Evolutionary conservation across 1,140 invertebrate genomes (phyloP).

Genomic region (Arion vulgaris): DNA sequence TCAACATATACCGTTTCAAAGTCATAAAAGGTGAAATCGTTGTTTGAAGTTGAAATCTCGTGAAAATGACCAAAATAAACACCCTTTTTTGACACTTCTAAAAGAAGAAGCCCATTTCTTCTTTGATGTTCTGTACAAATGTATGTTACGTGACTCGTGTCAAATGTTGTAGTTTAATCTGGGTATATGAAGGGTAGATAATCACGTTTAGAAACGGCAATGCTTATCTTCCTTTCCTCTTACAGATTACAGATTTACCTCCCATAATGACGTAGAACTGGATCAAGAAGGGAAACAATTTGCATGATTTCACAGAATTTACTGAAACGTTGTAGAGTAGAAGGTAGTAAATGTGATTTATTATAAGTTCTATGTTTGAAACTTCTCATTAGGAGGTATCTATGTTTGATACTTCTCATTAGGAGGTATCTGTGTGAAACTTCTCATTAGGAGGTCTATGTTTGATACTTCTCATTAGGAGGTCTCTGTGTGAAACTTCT

Average conservation of each 20-base stretch:
- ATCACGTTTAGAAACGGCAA: background rate
- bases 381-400: no score
- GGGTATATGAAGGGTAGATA: background rate
- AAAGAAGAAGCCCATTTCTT: background rate
- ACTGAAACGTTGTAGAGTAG: no score
- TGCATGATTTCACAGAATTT: no score
- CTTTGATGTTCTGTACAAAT: conserved; percentile 1
- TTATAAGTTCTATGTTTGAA: no score
- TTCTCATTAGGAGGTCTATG: no score
- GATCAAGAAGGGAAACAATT: no score
- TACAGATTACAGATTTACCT: background rate
- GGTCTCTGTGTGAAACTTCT: no score
- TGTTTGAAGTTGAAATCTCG: conserved; percentile 3
- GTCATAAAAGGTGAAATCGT: background rate
- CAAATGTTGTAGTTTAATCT: background rate
- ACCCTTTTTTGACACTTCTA: background rate
- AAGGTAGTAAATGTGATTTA: no score
- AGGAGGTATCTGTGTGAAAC: no score
- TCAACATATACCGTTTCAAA: conserved; percentile 7
- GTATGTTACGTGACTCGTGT: background rate
- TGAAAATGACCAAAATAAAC: conserved; percentile 1
- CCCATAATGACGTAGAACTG: background rate
- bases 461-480: no score
- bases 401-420: no score
- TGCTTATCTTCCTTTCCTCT: background rate